A percentile compares a stretch with the other conserved stretches of the same genome.
Evolutionary conservation across 37 sponge, comb jelly and placozoan species (phyloP).

Genomic region (Aplysina aerophoba): DNA sequence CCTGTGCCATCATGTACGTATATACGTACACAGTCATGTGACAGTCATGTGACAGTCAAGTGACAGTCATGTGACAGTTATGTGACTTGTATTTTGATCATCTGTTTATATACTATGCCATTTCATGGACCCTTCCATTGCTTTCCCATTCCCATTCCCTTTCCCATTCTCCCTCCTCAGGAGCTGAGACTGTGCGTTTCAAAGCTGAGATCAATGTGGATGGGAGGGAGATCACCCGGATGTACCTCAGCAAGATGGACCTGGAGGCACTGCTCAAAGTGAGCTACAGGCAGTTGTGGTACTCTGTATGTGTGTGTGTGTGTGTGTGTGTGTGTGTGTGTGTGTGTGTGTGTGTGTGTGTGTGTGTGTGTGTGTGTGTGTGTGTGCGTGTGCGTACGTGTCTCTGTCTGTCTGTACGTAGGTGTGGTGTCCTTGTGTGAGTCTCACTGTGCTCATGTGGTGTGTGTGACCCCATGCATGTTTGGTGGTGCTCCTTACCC

Average conservation of each 20-base stretch:
- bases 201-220: slow-evolving; percentile 97
- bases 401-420: background rate
- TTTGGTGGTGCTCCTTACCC: background rate
- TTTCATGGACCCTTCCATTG: no score
- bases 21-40: no score
- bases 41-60: background rate
- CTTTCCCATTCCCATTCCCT: background rate
- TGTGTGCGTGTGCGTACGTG: background rate
- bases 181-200: slow-evolving; percentile 88
- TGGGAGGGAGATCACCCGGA: slow-evolving; percentile 83
- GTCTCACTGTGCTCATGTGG: background rate
- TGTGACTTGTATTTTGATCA: no score
- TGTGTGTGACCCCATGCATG: background rate
- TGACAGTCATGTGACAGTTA: background rate
- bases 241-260: slow-evolving; percentile 68
- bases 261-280: slow-evolving; percentile 68
- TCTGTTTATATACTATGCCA: no score
- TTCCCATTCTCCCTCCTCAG: slow-evolving; percentile 20
- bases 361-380: background rate
- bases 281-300: background rate
- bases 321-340: background rate
- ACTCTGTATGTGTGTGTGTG: background rate
- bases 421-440: background rate
- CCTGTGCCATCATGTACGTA: no score
- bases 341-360: no score